Percentiles rank a stretch among this genome's conserved stretches.
Conservation (phyloP, 2,888 invertebrate species). For the Leptarthrus brevirostris region DNA sequence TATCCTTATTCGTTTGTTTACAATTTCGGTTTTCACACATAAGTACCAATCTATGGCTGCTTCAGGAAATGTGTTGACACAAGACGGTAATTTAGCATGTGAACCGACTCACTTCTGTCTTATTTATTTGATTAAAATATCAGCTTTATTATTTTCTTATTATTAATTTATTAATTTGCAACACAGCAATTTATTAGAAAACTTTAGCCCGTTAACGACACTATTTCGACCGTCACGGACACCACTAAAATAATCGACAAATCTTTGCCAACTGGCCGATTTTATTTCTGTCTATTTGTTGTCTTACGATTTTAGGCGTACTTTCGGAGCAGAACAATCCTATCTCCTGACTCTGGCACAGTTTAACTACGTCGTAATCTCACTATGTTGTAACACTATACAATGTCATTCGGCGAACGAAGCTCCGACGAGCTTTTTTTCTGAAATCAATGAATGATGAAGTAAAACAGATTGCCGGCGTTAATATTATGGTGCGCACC, state of each 20-base stretch:
- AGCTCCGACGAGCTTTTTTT: constrained; percentile 27
- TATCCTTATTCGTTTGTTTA: constrained; percentile 11
- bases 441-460: constrained; percentile 3
- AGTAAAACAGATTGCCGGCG: background rate
- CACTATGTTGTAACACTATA: background rate
- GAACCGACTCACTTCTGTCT: constrained; percentile 56
- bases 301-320: background rate
- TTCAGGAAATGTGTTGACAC: constrained; percentile 93
- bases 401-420: constrained; percentile 17
- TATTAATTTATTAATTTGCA: background rate
- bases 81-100: constrained; percentile 92
- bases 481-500: constrained; percentile 8
- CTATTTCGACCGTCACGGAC: background rate
- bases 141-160: background rate
- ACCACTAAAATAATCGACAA: background rate
- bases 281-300: constrained; percentile 2
- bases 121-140: constrained; percentile 24
- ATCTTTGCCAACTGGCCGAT: constrained; percentile 12
- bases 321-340: background rate
- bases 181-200: background rate
- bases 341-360: background rate
- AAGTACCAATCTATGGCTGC: constrained; percentile 81
- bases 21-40: constrained; percentile 43
- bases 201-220: background rate
- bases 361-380: constrained; percentile 36